A percentile compares a stretch with the other conserved stretches of the same genome.
phyloP scores from a whole-genome alignment of 2,113 vertebrate genomes.

The Pterocles orientalis region DNA sequence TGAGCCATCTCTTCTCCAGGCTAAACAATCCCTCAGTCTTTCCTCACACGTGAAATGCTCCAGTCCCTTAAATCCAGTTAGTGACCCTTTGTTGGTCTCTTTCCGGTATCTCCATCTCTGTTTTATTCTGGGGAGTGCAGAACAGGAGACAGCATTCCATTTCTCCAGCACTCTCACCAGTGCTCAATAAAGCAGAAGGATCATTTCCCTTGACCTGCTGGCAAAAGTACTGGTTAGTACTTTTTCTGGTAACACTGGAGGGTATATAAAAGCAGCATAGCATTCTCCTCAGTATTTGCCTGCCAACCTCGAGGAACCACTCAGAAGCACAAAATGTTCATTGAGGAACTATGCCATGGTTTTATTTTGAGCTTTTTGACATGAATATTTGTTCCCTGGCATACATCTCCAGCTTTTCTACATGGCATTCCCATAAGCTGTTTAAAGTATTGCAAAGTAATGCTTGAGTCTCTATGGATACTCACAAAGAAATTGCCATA shows the following conservation, averaged over 20 bases:
- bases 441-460: not conserved
- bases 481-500: not conserved
- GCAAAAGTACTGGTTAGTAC: not conserved
- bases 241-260: not conserved
- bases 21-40: not conserved
- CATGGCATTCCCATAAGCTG: not conserved
- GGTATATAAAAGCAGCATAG: not conserved
- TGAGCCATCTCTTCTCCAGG: not conserved
- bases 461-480: not conserved
- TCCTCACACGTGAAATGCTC: not conserved
- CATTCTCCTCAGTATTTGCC: not conserved
- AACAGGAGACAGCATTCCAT: not conserved
- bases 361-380: slow-evolving; percentile 17
- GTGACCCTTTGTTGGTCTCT: not conserved
- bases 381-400: not conserved
- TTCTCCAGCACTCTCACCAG: not conserved
- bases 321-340: not conserved
- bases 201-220: not conserved
- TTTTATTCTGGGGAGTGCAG: not conserved
- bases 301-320: not conserved
- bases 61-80: not conserved
- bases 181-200: not conserved
- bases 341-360: not conserved
- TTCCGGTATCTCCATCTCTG: not conserved
- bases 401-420: not conserved